Evolutionary conservation across 1,140 invertebrate genomes (phyloP).

Genomic region (Trichonephila clavata): DNA sequence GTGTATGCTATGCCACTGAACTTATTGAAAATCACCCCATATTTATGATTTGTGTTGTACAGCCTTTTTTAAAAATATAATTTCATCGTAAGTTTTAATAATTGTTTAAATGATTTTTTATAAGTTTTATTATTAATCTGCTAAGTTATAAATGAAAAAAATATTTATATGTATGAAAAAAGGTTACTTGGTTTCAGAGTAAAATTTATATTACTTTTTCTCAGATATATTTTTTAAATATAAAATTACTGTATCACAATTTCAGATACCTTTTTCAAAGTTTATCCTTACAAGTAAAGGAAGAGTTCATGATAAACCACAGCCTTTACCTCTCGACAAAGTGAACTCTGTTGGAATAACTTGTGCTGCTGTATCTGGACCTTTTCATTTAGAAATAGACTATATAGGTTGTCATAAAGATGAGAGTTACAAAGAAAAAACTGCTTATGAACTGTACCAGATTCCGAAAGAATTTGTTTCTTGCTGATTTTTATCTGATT

Average conservation of each 20-base stretch:
- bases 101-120: no score
- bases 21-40: no score
- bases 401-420: slow-evolving; percentile 93
- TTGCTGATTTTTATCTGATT: background rate
- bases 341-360: slow-evolving; percentile 91
- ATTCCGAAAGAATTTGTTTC: slow-evolving; percentile 61
- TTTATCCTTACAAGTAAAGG: slow-evolving; percentile 93
- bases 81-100: no score
- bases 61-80: no score
- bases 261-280: slow-evolving; percentile 96
- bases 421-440: slow-evolving; percentile 88
- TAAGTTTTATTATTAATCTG: no score
- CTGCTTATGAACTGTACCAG: slow-evolving; percentile 94
- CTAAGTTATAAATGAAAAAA: no score
- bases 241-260: background rate
- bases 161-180: no score
- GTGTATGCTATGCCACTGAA: no score
- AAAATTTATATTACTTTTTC: no score
- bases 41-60: no score
- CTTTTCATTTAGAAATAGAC: slow-evolving; percentile 95
- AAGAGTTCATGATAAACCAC: slow-evolving; percentile 91
- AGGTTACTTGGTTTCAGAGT: no score
- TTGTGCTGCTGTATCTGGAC: slow-evolving; percentile 88
- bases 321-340: slow-evolving; percentile 83
- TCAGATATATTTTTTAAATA: no score